These are phyloP conservation scores for Tyto alba DNA, from an alignment of 2,113 vertebrate genomes.

Conservation along the genomic window DNA sequence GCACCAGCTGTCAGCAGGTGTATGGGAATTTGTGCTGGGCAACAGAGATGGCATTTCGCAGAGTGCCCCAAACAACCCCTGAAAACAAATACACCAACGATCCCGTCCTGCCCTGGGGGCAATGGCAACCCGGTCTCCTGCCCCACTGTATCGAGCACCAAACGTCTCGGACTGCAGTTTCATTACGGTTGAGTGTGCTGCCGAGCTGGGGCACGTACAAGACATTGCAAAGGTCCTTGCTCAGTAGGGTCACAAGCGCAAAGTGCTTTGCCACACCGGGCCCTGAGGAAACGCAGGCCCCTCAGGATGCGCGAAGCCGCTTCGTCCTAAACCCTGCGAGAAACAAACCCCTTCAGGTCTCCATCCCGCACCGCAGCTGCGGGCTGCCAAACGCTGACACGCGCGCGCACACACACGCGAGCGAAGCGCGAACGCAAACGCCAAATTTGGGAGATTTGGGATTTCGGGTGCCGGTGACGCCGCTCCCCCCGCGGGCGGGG, in stretches of 20 bases:
- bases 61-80: neutral
- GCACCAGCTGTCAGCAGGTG: accelerated
- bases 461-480: no score
- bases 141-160: accelerated
- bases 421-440: no score
- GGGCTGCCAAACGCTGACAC: no score
- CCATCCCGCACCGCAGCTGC: no score
- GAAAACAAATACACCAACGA: accelerated
- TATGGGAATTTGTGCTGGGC: neutral
- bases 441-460: no score
- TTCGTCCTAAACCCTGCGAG: accelerated
- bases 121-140: accelerated
- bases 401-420: no score
- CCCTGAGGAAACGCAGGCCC: accelerated
- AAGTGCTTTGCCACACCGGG: accelerated
- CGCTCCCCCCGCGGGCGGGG: neutral
- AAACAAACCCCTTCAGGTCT: accelerated
- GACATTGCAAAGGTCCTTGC: accelerated
- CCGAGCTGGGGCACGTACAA: accelerated
- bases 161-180: accelerated
- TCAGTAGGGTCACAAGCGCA: accelerated
- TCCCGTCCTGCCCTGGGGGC: accelerated
- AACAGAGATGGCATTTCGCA: neutral
- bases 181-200: accelerated
- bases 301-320: accelerated